Evolutionary conservation across 2,888 invertebrate genomes (phyloP).

Genomic region (Geophilus truncorum): DNA sequence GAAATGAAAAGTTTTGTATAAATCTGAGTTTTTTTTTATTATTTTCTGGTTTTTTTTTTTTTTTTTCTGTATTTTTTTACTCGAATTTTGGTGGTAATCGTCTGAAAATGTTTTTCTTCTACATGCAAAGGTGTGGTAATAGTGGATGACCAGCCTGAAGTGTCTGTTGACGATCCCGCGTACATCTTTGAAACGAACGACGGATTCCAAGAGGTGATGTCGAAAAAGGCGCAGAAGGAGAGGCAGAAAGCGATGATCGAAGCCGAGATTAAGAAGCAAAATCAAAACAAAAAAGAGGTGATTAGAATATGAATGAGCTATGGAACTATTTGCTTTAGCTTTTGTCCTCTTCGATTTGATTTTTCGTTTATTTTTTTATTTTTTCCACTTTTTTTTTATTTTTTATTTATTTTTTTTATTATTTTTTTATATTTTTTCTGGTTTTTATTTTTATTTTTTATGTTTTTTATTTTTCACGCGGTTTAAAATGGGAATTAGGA

Average conservation of each 20-base stretch:
- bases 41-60: not conserved
- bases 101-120: constrained; percentile 23
- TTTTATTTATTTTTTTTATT: constrained; percentile 26
- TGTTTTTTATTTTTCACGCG: not conserved
- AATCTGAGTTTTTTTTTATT: constrained; percentile 4
- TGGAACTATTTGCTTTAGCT: not conserved
- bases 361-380: not conserved
- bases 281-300: constrained; percentile 43
- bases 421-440: not conserved
- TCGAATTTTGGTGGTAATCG: not conserved
- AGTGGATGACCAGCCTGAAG: constrained; percentile 54
- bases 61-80: not conserved
- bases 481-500: constrained; percentile 35
- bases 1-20: not conserved
- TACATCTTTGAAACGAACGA: constrained; percentile 50
- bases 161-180: constrained; percentile 50
- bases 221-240: constrained; percentile 67
- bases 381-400: not conserved
- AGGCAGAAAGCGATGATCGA: constrained; percentile 47
- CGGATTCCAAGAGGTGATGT: constrained; percentile 79
- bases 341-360: not conserved
- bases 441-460: constrained; percentile 2
- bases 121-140: constrained; percentile 51
- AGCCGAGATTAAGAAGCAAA: constrained; percentile 48
- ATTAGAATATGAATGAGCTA: not conserved